These are phyloP conservation scores for Sterrhoptilus dennistouni DNA, from an alignment of 2,113 vertebrate species.

Conservation along the genomic window DNA sequence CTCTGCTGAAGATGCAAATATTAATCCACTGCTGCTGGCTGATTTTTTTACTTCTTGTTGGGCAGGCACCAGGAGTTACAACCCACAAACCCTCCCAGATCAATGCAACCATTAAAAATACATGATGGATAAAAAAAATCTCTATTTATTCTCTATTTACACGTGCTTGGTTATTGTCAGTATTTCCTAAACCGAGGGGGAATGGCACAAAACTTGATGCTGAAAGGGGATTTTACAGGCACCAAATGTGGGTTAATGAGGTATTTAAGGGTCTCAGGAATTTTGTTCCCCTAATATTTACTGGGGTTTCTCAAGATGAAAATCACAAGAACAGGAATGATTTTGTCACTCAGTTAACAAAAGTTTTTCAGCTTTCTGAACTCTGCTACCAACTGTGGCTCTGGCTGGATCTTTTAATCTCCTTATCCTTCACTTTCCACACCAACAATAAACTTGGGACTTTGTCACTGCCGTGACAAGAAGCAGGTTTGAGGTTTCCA, in stretches of 20 bases:
- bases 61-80: neutral
- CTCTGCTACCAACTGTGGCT: neutral
- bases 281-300: neutral
- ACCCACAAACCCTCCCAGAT: neutral
- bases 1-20: neutral
- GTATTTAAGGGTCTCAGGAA: neutral
- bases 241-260: neutral
- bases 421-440: neutral
- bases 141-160: neutral
- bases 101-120: neutral
- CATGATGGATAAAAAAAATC: neutral
- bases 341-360: neutral
- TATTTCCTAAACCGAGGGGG: neutral
- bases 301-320: accelerated
- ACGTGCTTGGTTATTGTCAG: neutral
- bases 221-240: neutral
- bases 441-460: neutral
- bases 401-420: neutral
- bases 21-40: neutral
- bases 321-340: neutral
- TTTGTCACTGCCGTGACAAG: neutral
- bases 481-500: neutral
- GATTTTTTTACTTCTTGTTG: accelerated
- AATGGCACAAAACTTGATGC: neutral
- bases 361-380: neutral